These are phyloP conservation scores for Acheta domesticus DNA, from an alignment of 2,888 invertebrate species.

Conservation along the genomic window DNA sequence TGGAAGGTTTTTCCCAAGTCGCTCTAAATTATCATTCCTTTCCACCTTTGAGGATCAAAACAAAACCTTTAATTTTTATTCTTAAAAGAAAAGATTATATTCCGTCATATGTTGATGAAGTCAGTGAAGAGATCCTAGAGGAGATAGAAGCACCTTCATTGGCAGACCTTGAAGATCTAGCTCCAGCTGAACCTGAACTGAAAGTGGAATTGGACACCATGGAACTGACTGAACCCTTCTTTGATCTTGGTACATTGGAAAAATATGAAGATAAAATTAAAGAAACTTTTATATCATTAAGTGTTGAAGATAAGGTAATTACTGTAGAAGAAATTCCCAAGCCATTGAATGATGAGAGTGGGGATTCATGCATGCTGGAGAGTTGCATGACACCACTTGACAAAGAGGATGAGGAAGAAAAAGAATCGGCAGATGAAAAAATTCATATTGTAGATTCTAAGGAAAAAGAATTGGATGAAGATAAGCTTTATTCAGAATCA, in stretches of 20 bases:
- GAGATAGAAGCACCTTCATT: constrained; percentile 3
- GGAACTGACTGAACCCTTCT: background rate
- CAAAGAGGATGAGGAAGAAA: background rate
- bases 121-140: constrained; percentile 3
- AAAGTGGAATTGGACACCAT: constrained; percentile 3
- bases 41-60: constrained; percentile 75
- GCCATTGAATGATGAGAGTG: no score
- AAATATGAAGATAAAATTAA: background rate
- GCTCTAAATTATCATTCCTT: constrained; percentile 73
- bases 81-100: constrained; percentile 60
- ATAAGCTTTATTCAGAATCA: no score
- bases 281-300: background rate
- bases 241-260: background rate
- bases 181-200: background rate
- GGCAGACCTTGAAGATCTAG: background rate
- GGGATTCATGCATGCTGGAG: no score
- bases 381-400: no score
- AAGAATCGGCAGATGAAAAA: background rate
- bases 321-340: no score
- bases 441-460: background rate
- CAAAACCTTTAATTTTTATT: constrained; percentile 77
- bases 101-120: constrained; percentile 45
- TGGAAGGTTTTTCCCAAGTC: constrained; percentile 81
- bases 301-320: no score
- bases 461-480: background rate